Percentiles rank a stretch among this genome's conserved stretches.
Conservation (phyloP, 2,888 invertebrate species). For the Agonopterix alstromeriana region DNA sequence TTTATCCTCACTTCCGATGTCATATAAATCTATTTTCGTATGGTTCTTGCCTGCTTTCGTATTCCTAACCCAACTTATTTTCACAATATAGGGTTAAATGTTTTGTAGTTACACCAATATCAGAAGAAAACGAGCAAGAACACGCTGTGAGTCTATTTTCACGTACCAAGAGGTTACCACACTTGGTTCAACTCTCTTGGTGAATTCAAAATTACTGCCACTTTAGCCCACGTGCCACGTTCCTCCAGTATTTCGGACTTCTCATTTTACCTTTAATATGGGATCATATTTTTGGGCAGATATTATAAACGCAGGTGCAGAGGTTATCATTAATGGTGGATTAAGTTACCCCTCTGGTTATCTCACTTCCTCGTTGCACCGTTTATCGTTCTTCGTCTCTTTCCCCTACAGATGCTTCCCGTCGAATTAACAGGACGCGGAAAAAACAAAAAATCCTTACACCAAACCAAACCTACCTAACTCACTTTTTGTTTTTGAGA, state of each 20-base stretch:
- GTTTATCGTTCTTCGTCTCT: constrained; percentile 8
- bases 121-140: too few species aligned
- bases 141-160: too few species aligned
- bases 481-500: constrained; percentile 22
- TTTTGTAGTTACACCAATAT: too few species aligned
- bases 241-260: constrained; percentile 1
- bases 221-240: too few species aligned
- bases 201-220: too few species aligned
- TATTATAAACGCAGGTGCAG: constrained; percentile 54
- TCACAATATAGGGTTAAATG: too few species aligned
- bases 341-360: constrained; percentile 41
- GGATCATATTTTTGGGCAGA: constrained; percentile 45
- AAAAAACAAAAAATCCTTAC: constrained; percentile 8
- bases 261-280: constrained; percentile 31
- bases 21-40: too few species aligned
- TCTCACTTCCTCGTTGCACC: constrained; percentile 20
- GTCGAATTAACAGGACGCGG: constrained; percentile 23
- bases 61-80: too few species aligned
- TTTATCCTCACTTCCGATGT: too few species aligned
- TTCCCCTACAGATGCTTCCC: constrained; percentile 21
- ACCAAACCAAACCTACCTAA: constrained; percentile 7
- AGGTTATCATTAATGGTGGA: constrained; percentile 57
- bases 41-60: too few species aligned
- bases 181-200: too few species aligned
- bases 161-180: too few species aligned